Conservation (phyloP, 1,140 invertebrate species). For the Probaryconus sp. region DNA sequence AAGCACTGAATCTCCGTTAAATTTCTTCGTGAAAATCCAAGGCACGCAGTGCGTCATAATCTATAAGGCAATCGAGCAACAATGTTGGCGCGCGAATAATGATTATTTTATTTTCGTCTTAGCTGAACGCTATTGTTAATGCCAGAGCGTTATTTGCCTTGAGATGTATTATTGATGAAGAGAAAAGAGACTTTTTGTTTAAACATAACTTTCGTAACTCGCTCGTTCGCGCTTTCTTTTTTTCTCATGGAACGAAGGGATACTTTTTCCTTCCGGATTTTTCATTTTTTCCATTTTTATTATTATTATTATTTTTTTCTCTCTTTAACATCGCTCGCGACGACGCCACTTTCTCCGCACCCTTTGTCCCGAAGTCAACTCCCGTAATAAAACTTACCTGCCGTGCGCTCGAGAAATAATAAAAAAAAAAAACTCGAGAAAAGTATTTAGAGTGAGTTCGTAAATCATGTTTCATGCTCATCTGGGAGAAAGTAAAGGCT, state of each 20-base stretch:
- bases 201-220: constrained; percentile 41
- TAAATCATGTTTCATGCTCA: constrained; percentile 63
- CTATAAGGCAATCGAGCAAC: constrained; percentile 1
- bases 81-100: constrained; percentile 25
- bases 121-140: background rate
- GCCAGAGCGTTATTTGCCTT: background rate
- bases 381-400: constrained; percentile 68
- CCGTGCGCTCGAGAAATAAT: constrained; percentile 52
- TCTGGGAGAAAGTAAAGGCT: constrained; percentile 71
- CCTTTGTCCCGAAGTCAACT: constrained; percentile 65
- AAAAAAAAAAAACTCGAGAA: constrained; percentile 14
- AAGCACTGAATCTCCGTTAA: too few species aligned
- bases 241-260: constrained; percentile 37
- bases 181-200: constrained; percentile 12
- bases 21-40: constrained; percentile 31
- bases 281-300: constrained; percentile 36
- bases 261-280: constrained; percentile 33
- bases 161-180: constrained; percentile 12
- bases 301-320: too few species aligned
- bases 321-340: too few species aligned
- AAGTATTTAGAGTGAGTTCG: constrained; percentile 42
- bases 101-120: constrained; percentile 23
- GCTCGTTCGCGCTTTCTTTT: constrained; percentile 58
- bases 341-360: constrained; percentile 69
- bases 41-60: constrained; percentile 4